Evolutionary conservation across 2,113 vertebrate genomes (phyloP), one percentile per base, ranked within the genome.

Genomic region (Chaetodon trifascialis): DNA sequence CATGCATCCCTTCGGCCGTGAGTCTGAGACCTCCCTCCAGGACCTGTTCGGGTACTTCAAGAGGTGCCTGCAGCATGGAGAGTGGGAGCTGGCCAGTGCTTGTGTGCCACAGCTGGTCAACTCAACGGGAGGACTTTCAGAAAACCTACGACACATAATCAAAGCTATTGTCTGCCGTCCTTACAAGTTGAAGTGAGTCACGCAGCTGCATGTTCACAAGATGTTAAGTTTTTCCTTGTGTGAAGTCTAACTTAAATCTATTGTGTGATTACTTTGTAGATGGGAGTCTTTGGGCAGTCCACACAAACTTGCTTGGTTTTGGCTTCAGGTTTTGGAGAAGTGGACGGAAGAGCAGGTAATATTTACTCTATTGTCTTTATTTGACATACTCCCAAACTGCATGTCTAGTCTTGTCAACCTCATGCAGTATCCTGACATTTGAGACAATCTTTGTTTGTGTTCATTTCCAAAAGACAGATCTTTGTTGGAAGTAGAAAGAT

Each of bases 21-120:
- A 99, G 84, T 94, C 96, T 52, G 94, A 94, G 65, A 95, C 90
- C 11, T 98, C 97, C 0, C 90, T 96, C 51, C 92, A 95, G 87
- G 94, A 93, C 77, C 96, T 99, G 40, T 97, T 97, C 11, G 86
- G 44, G 7, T 97, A 97, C 87, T 99, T 99, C 92, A 96, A 95
- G 17, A 94, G 94, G 76, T 97, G 96, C 66, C 83, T 99, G 14
- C 93, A 73, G 83, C 93, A 88, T 2, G 97, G 96, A 10, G 95
- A 97, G 85, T 99, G 97, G 98, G 97, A 97, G 92, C 92, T 99
- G 56, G 98, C 97, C 0, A 96, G 92, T 51, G 97, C 98, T 25
- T 99, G 97, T 21, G 93, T 98, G 16, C 95, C 94, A 21, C 98
- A 97, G 86, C 95, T 99, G 81, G 91, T 95, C 21, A 86, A 85